Percentiles rank a stretch among this genome's conserved stretches.
Evolutionary conservation across 2,797 vertebrate genomes (phyloP).

Genomic region (Gymnoscopelus microlampas): DNA sequence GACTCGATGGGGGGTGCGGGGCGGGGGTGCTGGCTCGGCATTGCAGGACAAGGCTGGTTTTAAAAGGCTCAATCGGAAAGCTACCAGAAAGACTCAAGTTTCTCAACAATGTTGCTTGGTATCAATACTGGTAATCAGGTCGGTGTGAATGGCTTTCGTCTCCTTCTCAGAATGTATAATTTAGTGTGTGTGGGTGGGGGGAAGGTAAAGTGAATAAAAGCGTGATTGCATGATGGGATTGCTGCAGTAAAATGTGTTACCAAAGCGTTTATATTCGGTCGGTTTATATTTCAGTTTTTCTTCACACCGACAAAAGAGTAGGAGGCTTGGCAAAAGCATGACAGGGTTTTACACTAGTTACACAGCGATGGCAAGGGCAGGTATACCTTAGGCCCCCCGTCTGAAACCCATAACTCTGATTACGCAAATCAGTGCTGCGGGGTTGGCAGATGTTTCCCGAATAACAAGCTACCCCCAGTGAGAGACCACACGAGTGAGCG

Average conservation of each 20-base stretch:
- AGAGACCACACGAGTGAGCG: constrained; percentile 17
- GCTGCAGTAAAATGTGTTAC: too few relatives aligned
- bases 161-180: neutral
- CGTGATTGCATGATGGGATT: too few relatives aligned
- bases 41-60: constrained; percentile 40
- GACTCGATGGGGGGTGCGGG: neutral
- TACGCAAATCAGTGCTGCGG: constrained; percentile 35
- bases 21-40: constrained; percentile 7
- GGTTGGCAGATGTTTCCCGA: constrained; percentile 53
- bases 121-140: constrained; percentile 24
- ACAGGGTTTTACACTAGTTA: constrained; percentile 55
- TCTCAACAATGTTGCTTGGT: constrained; percentile 18
- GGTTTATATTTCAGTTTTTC: too few relatives aligned
- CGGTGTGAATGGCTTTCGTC: neutral
- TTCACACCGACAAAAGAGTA: neutral
- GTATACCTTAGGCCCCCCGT: constrained; percentile 44
- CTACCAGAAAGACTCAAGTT: constrained; percentile 2
- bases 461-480: constrained; percentile 46
- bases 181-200: too few relatives aligned
- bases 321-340: constrained; percentile 8
- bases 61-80: constrained; percentile 19
- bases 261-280: too few relatives aligned
- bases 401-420: neutral
- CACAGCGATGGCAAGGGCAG: constrained; percentile 31
- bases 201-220: too few relatives aligned